phyloP scores from a whole-genome alignment of 2,113 vertebrate genomes.

The Synodontis membranacea region DNA sequence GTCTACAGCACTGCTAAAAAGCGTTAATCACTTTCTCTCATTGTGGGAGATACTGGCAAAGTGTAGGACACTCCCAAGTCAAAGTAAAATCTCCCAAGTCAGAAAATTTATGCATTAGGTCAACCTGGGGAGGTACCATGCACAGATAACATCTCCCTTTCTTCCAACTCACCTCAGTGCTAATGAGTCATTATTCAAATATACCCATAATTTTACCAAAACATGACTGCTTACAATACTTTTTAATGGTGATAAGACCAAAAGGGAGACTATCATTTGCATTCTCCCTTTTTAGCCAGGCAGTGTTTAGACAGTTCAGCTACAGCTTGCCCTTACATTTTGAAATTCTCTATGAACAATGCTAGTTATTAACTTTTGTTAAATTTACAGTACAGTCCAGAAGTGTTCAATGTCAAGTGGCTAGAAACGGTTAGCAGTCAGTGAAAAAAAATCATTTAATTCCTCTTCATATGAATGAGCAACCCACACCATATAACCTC shows the following conservation, averaged over 20 bases:
- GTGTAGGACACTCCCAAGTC: constrained; percentile 1
- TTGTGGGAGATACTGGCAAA: constrained; percentile 43
- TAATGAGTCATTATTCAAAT: background rate
- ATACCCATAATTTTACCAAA: background rate
- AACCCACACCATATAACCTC: background rate
- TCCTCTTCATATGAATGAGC: background rate
- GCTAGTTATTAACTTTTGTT: background rate
- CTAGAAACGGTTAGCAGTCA: background rate
- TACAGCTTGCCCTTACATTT: background rate
- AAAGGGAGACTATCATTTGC: background rate
- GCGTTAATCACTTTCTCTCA: constrained; percentile 70
- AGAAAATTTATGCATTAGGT: constrained; percentile 29
- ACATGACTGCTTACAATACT: background rate
- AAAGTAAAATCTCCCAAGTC: constrained; percentile 44
- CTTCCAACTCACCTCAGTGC: background rate
- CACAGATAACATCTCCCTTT: background rate
- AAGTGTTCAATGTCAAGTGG: background rate
- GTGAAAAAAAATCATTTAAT: background rate
- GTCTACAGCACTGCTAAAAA: constrained; percentile 66
- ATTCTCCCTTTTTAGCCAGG: background rate
- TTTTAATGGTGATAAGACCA: background rate
- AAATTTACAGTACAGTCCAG: background rate
- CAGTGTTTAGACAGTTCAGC: background rate
- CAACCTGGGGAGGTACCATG: background rate
- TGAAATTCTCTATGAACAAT: background rate